phyloP scores from a whole-genome alignment of 2,797 vertebrate species.

The Threskiornis aethiopicus region DNA sequence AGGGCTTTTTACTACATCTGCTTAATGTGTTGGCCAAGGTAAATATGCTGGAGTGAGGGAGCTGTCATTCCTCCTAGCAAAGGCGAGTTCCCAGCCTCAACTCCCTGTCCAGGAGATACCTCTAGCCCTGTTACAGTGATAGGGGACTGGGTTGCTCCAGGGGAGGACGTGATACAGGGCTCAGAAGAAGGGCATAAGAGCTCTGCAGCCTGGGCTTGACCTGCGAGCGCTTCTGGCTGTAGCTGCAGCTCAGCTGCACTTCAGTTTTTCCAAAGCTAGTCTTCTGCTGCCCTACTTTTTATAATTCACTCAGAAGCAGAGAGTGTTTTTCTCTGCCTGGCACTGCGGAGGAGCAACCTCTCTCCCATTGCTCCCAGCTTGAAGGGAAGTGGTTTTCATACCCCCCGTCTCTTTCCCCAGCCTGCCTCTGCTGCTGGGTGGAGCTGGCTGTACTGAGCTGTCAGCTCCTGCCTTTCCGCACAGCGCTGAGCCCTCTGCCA shows the following conservation, averaged over 20 bases:
- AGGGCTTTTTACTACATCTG: neutral
- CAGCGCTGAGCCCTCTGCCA: neutral
- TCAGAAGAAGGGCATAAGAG: neutral
- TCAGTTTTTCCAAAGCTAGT: neutral
- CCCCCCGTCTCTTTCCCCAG: neutral
- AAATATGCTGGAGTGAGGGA: neutral
- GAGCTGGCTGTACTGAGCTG: neutral
- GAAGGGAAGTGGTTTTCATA: neutral
- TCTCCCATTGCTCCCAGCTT: neutral
- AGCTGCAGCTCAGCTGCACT: neutral
- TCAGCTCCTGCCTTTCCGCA: neutral
- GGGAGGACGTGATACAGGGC: neutral
- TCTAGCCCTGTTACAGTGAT: neutral
- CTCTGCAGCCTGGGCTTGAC: neutral
- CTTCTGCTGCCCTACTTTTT: conserved; percentile 7
- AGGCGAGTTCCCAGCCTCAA: neutral
- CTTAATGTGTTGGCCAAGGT: neutral
- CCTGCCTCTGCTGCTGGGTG: neutral
- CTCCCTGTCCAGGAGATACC: neutral
- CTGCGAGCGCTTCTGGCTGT: rapidly evolving
- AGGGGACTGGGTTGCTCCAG: neutral
- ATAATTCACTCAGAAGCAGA: neutral
- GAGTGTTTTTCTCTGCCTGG: neutral
- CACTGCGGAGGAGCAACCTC: neutral
- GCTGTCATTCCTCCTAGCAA: neutral